Evolutionary conservation across 1,140 invertebrate species (phyloP), one percentile per base, ranked within the genome.

Genomic region (Microplitis mediator): DNA sequence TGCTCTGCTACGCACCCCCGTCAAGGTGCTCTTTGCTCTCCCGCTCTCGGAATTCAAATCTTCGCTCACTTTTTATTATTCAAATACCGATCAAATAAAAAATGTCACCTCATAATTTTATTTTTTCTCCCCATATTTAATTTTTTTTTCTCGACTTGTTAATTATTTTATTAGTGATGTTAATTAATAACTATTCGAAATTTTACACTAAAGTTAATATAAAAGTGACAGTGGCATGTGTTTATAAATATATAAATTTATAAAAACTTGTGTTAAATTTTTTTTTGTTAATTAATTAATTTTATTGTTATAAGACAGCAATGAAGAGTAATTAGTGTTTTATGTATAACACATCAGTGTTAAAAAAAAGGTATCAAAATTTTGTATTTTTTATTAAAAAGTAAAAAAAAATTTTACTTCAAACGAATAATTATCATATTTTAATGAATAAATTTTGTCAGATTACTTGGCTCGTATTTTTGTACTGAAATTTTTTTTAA

Each of bases 1-100:
- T 66, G 74, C 73, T 63, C 61, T 31, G 4, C 50, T 62, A 13
- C 66, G 66, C 60, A 36, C 35, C 52, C 56, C 62, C 34, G 34
- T 39, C 5, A 16, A 8, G 8, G 13, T 14, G 36, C 6, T n/a
- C 11, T 23, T 11, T 23, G 56, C 51, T 32, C 50, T 32, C 45
- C 39, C 56, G 34, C 58, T 45, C 9, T 50, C 32, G 61, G 4
- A 62, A 51, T 11, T 39, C 39, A 39, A 39, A 39, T 39, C 11
- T 0, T 0, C 6, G 5, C 6, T 39, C 11, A 39, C 2, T 39
- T 39, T 39, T 39, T 8, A 39, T 39, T 5, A 39, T 39, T 39
- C 3, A 39, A 39, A 11, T 39, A 39, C 5, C 39, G 6, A 39
- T 11, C 2, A 2, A 39, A 39, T 39, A 8, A 6, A 6, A 39